These are phyloP conservation scores for Stenolophus ochropezus DNA, from an alignment of 2,888 invertebrate genomes.

Conservation along the genomic window DNA sequence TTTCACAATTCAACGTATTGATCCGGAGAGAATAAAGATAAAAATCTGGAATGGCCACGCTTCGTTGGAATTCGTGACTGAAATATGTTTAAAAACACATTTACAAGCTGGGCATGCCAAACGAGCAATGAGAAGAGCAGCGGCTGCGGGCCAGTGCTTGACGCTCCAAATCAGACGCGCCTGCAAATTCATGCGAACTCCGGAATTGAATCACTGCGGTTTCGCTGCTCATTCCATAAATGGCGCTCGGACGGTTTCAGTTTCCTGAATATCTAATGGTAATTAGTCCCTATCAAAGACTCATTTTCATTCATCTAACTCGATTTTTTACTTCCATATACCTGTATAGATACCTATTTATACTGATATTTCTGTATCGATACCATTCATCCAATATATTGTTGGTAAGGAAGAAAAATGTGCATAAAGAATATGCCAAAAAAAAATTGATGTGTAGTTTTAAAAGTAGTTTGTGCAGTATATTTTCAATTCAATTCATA, in stretches of 20 bases:
- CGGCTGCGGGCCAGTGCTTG: neutral
- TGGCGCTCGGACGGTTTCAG: neutral
- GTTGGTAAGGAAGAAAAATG: no score
- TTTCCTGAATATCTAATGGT: neutral
- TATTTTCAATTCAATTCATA: no score
- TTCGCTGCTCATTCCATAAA: constrained; percentile 12
- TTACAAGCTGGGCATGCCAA: constrained; percentile 31
- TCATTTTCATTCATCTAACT: no score
- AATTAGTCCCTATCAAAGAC: constrained; percentile 18
- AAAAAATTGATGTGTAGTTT: no score
- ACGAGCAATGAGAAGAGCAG: constrained; percentile 22
- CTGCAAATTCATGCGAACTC: constrained; percentile 21
- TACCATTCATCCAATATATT: no score
- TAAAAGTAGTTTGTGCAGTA: no score
- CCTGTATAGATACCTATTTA: no score
- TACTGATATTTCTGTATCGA: no score
- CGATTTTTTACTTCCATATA: no score
- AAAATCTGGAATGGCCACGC: constrained; percentile 44
- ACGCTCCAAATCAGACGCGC: neutral
- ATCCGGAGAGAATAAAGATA: constrained; percentile 46
- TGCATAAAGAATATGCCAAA: no score
- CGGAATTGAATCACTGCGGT: constrained; percentile 25
- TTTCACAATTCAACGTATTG: constrained; percentile 45
- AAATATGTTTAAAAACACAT: constrained; percentile 49
- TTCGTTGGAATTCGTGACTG: constrained; percentile 40